Percentiles rank a stretch among this genome's conserved stretches.
Evolutionary conservation across 2,888 invertebrate species (phyloP).

Genomic region (Parnassius apollo): DNA sequence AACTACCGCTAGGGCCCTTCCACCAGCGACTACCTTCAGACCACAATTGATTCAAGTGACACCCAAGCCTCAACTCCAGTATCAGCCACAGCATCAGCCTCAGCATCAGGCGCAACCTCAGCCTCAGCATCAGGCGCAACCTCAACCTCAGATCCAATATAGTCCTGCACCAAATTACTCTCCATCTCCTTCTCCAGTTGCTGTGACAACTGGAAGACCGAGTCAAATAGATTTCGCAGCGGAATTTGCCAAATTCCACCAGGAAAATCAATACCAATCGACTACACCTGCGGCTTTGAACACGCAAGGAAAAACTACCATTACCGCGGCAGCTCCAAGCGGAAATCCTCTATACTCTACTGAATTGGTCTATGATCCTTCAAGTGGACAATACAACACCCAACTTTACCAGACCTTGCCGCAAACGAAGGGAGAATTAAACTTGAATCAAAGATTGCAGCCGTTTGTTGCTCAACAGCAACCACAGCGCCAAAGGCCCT

Average conservation of each 20-base stretch:
- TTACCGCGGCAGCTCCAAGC: conserved; percentile 61
- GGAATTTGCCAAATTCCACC: conserved; percentile 87
- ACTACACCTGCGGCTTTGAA: conserved; percentile 67
- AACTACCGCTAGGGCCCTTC: conserved; percentile 73
- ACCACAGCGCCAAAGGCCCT: conserved; percentile 75
- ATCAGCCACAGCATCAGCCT: conserved; percentile 38
- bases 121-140: conserved; percentile 48
- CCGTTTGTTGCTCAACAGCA: conserved; percentile 85
- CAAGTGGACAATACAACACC: conserved; percentile 89
- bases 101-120: conserved; percentile 49
- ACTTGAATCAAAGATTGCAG: conserved; percentile 87
- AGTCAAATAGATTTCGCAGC: conserved; percentile 85
- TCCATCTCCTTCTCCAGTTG: conserved; percentile 54
- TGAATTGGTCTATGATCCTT: conserved; percentile 88
- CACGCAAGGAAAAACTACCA: conserved; percentile 61
- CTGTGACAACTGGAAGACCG: conserved; percentile 52
- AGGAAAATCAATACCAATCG: conserved; percentile 82
- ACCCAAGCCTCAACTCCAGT: conserved; percentile 57
- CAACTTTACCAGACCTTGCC: conserved; percentile 89
- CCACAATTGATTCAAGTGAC: conserved; percentile 84
- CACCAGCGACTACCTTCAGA: conserved; percentile 85
- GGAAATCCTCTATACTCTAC: conserved; percentile 88
- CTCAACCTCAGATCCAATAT: conserved; percentile 52
- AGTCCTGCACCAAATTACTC: conserved; percentile 69
- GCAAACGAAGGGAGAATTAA: conserved; percentile 86